phyloP scores from a whole-genome alignment of 2,888 invertebrate species.

The Stenichneumon culpator region DNA sequence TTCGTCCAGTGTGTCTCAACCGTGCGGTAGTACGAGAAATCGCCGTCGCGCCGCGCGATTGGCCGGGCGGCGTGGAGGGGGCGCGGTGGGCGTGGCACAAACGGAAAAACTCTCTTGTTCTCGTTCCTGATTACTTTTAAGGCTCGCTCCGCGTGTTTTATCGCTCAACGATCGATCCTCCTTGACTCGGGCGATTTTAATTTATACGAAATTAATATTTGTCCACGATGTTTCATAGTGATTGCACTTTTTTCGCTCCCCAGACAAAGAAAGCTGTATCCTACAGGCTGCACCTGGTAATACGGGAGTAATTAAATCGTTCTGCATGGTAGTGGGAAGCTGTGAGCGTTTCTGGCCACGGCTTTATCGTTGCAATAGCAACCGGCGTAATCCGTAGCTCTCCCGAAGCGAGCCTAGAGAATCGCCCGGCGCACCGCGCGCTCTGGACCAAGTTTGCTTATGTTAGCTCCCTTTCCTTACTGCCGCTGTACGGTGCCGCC shows the following conservation, averaged over 20 bases:
- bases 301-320: slow-evolving; percentile 59
- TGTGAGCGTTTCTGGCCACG: slow-evolving; percentile 52
- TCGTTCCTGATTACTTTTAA: background rate
- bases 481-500: slow-evolving; percentile 57
- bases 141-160: background rate
- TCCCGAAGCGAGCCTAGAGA: slow-evolving; percentile 37
- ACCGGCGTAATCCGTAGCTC: slow-evolving; percentile 52
- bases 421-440: slow-evolving; percentile 7
- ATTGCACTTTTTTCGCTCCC: background rate
- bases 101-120: slow-evolving; percentile 8
- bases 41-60: slow-evolving; percentile 34
- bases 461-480: slow-evolving; percentile 60
- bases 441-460: slow-evolving; percentile 62
- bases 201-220: slow-evolving; percentile 28
- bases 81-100: slow-evolving; percentile 35
- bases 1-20: slow-evolving; percentile 57
- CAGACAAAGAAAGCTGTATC: slow-evolving; percentile 36
- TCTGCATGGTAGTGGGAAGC: slow-evolving; percentile 21
- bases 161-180: slow-evolving; percentile 5
- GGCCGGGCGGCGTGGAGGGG: slow-evolving; percentile 41
- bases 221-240: background rate
- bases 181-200: slow-evolving; percentile 3
- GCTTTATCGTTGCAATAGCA: slow-evolving; percentile 57
- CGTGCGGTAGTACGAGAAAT: slow-evolving; percentile 9
- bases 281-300: slow-evolving; percentile 44